Conservation (phyloP, 1,140 invertebrate species). For the Zelostemma sp. region DNA sequence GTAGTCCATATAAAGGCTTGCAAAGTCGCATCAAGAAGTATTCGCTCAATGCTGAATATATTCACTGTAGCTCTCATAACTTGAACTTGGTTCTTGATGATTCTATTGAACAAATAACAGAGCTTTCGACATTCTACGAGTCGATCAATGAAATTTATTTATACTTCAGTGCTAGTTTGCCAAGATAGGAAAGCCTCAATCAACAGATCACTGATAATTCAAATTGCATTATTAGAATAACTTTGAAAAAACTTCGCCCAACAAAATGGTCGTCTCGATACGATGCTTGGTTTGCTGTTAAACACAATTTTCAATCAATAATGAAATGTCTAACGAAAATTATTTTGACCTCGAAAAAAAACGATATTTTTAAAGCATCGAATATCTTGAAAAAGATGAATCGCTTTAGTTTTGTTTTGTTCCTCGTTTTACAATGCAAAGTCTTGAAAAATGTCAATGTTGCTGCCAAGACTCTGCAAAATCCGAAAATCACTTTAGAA, state of each 20-base stretch:
- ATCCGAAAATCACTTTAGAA: too few species aligned
- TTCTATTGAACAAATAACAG: slow-evolving; percentile 8
- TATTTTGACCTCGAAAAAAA: too few species aligned
- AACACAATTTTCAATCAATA: too few species aligned
- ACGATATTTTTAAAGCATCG: too few species aligned
- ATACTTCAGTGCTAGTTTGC: slow-evolving; percentile 17
- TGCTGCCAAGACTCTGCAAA: too few species aligned
- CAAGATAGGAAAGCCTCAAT: slow-evolving; percentile 12
- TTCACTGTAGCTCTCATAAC: slow-evolving; percentile 52
- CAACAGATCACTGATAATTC: slow-evolving; percentile 12
- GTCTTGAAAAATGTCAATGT: too few species aligned
- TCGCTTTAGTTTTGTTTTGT: too few species aligned
- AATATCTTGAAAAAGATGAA: too few species aligned
- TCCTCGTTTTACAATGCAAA: too few species aligned
- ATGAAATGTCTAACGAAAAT: too few species aligned
- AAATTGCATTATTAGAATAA: background rate
- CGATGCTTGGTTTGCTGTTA: too few species aligned
- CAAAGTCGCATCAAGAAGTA: slow-evolving; percentile 43
- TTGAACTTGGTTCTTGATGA: slow-evolving; percentile 55
- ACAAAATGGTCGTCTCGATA: slow-evolving; percentile 13
- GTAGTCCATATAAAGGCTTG: slow-evolving; percentile 45
- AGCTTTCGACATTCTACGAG: too few species aligned
- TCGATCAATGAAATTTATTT: slow-evolving; percentile 13
- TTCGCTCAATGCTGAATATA: slow-evolving; percentile 36
- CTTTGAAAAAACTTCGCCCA: slow-evolving; percentile 15